These are phyloP conservation scores for Oreotrochilus melanogaster DNA, from an alignment of 2,113 vertebrate species.

Conservation along the genomic window DNA sequence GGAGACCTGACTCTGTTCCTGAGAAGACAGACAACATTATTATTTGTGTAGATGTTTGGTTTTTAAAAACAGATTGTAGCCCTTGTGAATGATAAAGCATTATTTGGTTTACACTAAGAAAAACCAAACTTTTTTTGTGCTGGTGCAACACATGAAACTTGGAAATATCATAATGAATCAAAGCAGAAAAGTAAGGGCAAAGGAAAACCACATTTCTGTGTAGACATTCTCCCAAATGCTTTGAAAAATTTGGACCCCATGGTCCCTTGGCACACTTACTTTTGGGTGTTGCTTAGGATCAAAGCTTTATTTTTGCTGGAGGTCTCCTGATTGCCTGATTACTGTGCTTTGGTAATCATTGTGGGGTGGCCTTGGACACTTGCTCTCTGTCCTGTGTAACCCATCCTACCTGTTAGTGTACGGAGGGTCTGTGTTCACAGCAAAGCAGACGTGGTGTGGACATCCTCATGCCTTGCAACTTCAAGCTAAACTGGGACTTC, in stretches of 20 bases:
- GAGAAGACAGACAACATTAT: neutral
- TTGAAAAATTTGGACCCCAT: neutral
- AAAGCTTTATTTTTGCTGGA: neutral
- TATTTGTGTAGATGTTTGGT: neutral
- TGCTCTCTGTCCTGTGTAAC: neutral
- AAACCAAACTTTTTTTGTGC: neutral
- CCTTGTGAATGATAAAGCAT: neutral
- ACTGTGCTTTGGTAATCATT: neutral
- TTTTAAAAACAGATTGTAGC: neutral
- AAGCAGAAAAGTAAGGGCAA: neutral
- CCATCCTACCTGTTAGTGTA: neutral
- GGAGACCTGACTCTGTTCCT: neutral
- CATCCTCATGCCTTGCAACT: neutral
- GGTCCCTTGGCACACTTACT: neutral
- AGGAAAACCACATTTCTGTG: neutral
- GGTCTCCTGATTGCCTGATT: neutral
- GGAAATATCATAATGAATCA: neutral
- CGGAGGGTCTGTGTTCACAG: neutral
- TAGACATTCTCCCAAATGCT: neutral
- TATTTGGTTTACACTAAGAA: neutral
- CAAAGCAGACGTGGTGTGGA: neutral
- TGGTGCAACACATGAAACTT: neutral
- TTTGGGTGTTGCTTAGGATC: neutral
- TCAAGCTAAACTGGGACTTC: neutral
- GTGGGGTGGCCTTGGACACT: too few species aligned